phyloP scores from a whole-genome alignment of 2,888 invertebrate species.

The Habroteleia sp. region DNA sequence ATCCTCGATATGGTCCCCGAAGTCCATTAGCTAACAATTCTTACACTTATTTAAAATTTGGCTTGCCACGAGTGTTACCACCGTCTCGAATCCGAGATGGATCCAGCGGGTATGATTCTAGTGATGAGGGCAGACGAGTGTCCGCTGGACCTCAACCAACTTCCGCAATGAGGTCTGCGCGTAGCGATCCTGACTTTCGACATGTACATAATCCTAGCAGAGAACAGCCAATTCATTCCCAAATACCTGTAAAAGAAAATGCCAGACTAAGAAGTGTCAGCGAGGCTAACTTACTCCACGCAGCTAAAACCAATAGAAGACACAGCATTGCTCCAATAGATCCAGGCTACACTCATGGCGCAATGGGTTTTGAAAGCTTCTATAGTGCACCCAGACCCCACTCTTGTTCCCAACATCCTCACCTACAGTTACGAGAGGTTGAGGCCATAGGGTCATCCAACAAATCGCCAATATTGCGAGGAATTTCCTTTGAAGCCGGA shows the following conservation, averaged over 20 bases:
- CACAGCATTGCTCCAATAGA: slow-evolving; percentile 79
- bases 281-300: slow-evolving; percentile 89
- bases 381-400: slow-evolving; percentile 62
- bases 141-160: slow-evolving; percentile 75
- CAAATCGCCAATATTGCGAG: slow-evolving; percentile 84
- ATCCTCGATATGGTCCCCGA: slow-evolving; percentile 95
- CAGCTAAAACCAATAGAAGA: slow-evolving; percentile 69
- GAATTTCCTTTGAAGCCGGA: slow-evolving; percentile 92
- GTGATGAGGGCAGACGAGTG: slow-evolving; percentile 84
- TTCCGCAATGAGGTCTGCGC: slow-evolving; percentile 85
- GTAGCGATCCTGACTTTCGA: slow-evolving; percentile 92
- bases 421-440: slow-evolving; percentile 76
- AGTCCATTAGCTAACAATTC: slow-evolving; percentile 93
- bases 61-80: slow-evolving; percentile 94
- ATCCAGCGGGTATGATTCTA: slow-evolving; percentile 96
- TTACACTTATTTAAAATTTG: slow-evolving; percentile 96
- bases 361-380: slow-evolving; percentile 67
- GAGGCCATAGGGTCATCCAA: slow-evolving; percentile 72
- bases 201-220: slow-evolving; percentile 76
- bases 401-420: slow-evolving; percentile 74
- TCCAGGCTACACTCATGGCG: slow-evolving; percentile 73
- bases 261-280: slow-evolving; percentile 85
- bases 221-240: slow-evolving; percentile 73
- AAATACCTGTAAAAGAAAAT: slow-evolving; percentile 73
- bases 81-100: slow-evolving; percentile 88